phyloP scores from a whole-genome alignment of 2,797 vertebrate species.

The Paedocypris micromegethes region DNA sequence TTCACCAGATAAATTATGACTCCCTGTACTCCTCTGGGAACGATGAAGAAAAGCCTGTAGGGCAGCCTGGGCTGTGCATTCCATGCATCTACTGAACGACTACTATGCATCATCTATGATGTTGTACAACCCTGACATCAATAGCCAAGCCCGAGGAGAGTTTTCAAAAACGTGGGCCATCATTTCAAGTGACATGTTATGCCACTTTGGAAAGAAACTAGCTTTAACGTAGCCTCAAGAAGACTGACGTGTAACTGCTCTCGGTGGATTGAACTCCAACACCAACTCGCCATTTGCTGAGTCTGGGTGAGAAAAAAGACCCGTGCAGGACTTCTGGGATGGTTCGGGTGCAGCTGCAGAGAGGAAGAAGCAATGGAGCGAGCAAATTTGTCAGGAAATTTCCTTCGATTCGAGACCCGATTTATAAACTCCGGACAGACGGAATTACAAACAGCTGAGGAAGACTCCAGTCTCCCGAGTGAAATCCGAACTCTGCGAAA shows the following conservation, averaged over 20 bases:
- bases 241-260: too few species aligned
- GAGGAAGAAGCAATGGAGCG: slow-evolving; percentile 10
- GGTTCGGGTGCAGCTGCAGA: slow-evolving; percentile 27
- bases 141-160: slow-evolving; percentile 61
- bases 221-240: slow-evolving; percentile 20
- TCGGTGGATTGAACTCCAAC: neutral
- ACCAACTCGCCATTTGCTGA: slow-evolving; percentile 35
- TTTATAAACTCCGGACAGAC: slow-evolving; percentile 17
- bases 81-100: slow-evolving; percentile 51
- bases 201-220: slow-evolving; percentile 25
- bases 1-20: slow-evolving; percentile 60
- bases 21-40: slow-evolving; percentile 57
- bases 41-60: slow-evolving; percentile 61
- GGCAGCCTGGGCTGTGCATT: slow-evolving; percentile 52
- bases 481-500: slow-evolving; percentile 18
- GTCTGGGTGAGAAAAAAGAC: slow-evolving; percentile 29
- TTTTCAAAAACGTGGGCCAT: slow-evolving; percentile 55
- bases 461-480: neutral
- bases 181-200: slow-evolving; percentile 30
- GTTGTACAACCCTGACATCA: slow-evolving; percentile 42
- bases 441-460: slow-evolving; percentile 33
- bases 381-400: slow-evolving; percentile 32
- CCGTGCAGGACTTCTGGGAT: slow-evolving; percentile 22
- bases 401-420: slow-evolving; percentile 28
- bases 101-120: slow-evolving; percentile 56